Evolutionary conservation across 30 jellyfish, hydroid and myxozoan species (phyloP), one percentile per base, ranked within the genome.

Genomic region (Hydractinia echinata): DNA sequence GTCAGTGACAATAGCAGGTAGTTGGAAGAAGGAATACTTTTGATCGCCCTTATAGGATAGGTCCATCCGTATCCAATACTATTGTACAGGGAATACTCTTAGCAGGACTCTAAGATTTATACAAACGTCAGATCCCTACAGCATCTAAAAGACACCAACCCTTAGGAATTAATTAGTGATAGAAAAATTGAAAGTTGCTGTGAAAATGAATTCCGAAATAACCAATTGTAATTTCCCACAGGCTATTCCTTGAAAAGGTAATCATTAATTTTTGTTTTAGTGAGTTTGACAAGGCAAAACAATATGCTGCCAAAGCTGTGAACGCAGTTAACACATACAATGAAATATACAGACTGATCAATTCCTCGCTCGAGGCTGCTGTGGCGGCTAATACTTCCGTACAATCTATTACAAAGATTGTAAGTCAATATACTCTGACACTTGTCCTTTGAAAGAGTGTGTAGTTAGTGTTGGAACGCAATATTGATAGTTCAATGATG

Each of bases 291-390:
- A 54, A 85, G 50, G 97, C 97, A 16, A 82, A 86, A 64, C 66
- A 81, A 9, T 82, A 81, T 67, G 96, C 97, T 52, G 77, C 97
- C 6, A 72, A 79, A 50, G 97, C 97, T 8, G 97, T 91, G 15
- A 83, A 83, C 67, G 97, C 97, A 20, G 97, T 91, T 21, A 91
- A 82, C 79, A 84, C 88, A 8, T 86, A 91, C 66, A 85, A 86
- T 14, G 90, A 91, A 71, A 86, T 91, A 51, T 91, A 91, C 70
- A 54, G 86, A 16, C 66, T 91, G 82, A 91, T 91, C 39, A 91
- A 91, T 66, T 55, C 79, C 15, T 91, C 97, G 15, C 20, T 91
- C 64, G 83, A 20, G 20, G 94, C 97, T 54, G 96, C 95, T 13
- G 83, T 61, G 10, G 15, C 83, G 14, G 97, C 97, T 10, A 91